Conservation (phyloP, 1,140 invertebrate species). For the Aphidius gifuensis region DNA sequence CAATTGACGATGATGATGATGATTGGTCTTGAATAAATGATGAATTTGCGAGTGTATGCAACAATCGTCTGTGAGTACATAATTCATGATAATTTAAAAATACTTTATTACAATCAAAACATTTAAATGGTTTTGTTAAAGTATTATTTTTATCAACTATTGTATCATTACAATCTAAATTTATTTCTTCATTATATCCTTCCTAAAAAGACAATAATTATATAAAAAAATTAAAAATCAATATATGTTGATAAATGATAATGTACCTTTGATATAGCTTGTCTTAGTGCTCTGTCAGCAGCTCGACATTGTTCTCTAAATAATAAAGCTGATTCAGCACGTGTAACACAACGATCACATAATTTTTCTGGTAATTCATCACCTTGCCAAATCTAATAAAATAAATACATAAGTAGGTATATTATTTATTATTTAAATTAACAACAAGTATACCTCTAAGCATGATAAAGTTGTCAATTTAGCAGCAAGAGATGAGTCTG, state of each 20-base stretch:
- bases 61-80: slow-evolving; percentile 38
- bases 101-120: slow-evolving; percentile 40
- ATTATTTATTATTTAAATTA: not conserved
- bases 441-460: slow-evolving; percentile 40
- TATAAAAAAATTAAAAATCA: no score
- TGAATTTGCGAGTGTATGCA: slow-evolving; percentile 30
- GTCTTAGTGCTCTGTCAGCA: slow-evolving; percentile 48
- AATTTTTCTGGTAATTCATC: slow-evolving; percentile 53
- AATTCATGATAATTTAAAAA: slow-evolving; percentile 47
- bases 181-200: no score
- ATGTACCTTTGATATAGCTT: slow-evolving; percentile 38
- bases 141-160: slow-evolving; percentile 23
- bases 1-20: slow-evolving; percentile 15
- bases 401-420: slow-evolving; percentile 2
- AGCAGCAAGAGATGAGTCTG: slow-evolving; percentile 50
- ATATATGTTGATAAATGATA: no score
- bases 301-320: slow-evolving; percentile 53
- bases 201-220: no score
- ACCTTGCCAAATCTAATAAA: slow-evolving; percentile 47
- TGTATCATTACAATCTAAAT: no score
- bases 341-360: slow-evolving; percentile 49
- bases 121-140: slow-evolving; percentile 40
- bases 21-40: slow-evolving; percentile 39
- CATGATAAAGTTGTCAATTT: slow-evolving; percentile 51
- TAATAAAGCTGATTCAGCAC: slow-evolving; percentile 51